Conservation (phyloP, 2,888 invertebrate genomes). For the Nephrotoma guestfalica region DNA sequence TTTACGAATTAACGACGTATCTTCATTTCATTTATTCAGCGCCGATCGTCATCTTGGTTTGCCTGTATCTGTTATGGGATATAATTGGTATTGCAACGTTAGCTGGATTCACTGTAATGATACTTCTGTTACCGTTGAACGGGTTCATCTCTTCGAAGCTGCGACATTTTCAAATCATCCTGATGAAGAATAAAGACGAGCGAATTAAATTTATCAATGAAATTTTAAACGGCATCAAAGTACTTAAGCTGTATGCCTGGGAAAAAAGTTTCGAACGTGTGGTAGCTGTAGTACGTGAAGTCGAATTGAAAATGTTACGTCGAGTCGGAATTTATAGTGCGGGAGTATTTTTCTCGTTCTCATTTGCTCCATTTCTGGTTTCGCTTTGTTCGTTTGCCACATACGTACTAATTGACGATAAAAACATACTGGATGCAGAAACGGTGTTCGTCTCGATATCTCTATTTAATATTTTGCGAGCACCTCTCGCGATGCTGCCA, state of each 20-base stretch:
- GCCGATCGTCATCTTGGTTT: conserved; percentile 38
- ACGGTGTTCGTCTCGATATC: conserved; percentile 42
- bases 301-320: conserved; percentile 40
- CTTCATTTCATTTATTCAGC: conserved; percentile 36
- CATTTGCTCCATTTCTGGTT: conserved; percentile 45
- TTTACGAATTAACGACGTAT: conserved; percentile 32
- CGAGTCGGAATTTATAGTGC: conserved; percentile 39
- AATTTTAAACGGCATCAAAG: conserved; percentile 42
- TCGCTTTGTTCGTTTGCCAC: conserved; percentile 25
- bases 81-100: conserved; percentile 40
- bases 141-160: conserved; percentile 30
- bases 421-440: conserved; percentile 32
- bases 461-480: conserved; percentile 40
- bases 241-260: conserved; percentile 47
- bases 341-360: conserved; percentile 43
- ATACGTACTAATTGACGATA: conserved; percentile 28
- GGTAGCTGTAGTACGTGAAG: conserved; percentile 37
- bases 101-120: conserved; percentile 35
- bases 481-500: conserved; percentile 38
- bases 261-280: conserved; percentile 42
- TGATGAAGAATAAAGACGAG: conserved; percentile 40
- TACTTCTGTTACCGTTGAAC: conserved; percentile 41
- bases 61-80: conserved; percentile 36
- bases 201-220: conserved; percentile 42
- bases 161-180: conserved; percentile 31